Conservation (phyloP, 2,797 vertebrate species). For the Danio jaintianensis region DNA sequence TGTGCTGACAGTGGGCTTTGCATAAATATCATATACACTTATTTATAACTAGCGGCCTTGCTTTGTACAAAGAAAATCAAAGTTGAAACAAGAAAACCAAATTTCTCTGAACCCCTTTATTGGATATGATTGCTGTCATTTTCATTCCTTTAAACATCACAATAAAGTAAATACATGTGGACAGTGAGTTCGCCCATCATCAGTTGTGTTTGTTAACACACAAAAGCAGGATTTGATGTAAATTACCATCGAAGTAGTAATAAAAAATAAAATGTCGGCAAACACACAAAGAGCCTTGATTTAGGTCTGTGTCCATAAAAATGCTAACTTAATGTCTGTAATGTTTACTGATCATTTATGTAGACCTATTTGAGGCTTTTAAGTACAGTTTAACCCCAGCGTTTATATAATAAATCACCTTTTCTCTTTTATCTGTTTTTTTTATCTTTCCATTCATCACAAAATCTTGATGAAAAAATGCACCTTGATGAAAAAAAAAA, state of each 20-base stretch:
- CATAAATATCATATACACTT: conserved; percentile 6
- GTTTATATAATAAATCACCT: too few species aligned
- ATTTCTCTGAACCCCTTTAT: neutral
- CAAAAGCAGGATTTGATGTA: conserved; percentile 7
- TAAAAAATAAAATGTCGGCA: neutral
- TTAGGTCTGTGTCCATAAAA: conserved; percentile 18
- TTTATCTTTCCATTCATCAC: too few species aligned
- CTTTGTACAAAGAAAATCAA: neutral
- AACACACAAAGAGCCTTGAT: conserved; percentile 8
- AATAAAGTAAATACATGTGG: neutral
- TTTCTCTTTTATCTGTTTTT: too few species aligned
- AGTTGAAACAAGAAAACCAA: neutral
- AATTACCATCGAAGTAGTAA: neutral
- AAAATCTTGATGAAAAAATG: too few species aligned
- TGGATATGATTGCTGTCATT: neutral
- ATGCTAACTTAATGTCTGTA: neutral
- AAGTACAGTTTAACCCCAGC: too few species aligned
- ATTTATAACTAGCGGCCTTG: neutral
- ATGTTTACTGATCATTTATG: neutral
- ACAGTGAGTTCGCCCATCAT: neutral
- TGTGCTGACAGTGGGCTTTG: conserved; percentile 9
- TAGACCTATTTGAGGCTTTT: too few species aligned
- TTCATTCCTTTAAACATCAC: conserved; percentile 6
- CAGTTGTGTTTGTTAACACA: conserved; percentile 9
- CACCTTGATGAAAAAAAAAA: too few species aligned